Percentiles rank a stretch among this genome's conserved stretches.
These are phyloP conservation scores for Heteractis magnifica DNA, from an alignment of 92 coral and sea anemone species.

Conservation along the genomic window DNA sequence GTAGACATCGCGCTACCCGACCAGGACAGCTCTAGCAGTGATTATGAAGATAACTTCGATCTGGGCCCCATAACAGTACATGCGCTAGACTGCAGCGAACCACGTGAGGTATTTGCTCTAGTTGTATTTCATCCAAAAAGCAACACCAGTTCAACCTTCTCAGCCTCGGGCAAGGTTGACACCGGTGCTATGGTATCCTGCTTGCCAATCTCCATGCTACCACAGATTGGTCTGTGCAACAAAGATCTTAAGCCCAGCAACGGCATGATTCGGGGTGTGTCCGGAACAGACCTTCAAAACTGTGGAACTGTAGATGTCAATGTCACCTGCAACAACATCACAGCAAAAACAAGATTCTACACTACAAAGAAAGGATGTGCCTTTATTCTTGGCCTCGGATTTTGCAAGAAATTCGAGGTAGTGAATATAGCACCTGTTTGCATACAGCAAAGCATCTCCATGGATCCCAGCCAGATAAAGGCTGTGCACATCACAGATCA, in stretches of 20 bases:
- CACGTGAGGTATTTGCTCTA: constrained; percentile 57
- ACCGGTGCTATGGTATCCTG: constrained; percentile 62
- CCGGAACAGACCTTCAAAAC: constrained; percentile 61
- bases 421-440: constrained; percentile 59
- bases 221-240: constrained; percentile 41
- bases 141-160: constrained; percentile 7
- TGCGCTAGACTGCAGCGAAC: constrained; percentile 22
- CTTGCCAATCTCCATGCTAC: constrained; percentile 55
- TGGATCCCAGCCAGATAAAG: constrained; percentile 54
- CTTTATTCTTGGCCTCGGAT: constrained; percentile 64
- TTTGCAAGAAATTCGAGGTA: constrained; percentile 56
- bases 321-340: constrained; percentile 54
- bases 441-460: constrained; percentile 51
- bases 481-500: constrained; percentile 66
- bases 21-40: constrained; percentile 45
- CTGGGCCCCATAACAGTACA: constrained; percentile 42
- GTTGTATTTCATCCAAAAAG: constrained; percentile 45
- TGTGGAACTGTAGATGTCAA: constrained; percentile 48
- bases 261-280: constrained; percentile 50
- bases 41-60: constrained; percentile 52
- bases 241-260: constrained; percentile 46
- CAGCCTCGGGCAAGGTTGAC: constrained; percentile 55
- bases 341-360: constrained; percentile 56
- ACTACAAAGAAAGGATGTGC: constrained; percentile 55
- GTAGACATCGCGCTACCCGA: constrained; percentile 39